Conservation (phyloP, 2,113 vertebrate genomes). For the Ailuropoda melanoleuca region DNA sequence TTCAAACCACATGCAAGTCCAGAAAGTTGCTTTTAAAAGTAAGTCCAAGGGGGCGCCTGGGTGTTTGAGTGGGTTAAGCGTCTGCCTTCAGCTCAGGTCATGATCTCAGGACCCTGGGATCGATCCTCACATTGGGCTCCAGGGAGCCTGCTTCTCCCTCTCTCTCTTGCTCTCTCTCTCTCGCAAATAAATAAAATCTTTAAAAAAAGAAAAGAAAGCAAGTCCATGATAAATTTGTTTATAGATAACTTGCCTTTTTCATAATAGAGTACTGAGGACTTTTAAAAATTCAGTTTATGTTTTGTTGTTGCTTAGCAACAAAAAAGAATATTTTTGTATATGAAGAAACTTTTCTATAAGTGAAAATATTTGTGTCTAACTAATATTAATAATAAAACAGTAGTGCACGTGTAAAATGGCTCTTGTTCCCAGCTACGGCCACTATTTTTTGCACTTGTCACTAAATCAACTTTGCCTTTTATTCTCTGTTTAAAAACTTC, state of each 20-base stretch:
- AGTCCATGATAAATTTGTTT: not conserved
- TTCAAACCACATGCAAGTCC: not conserved
- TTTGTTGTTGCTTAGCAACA: not conserved
- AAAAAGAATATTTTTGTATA: not conserved
- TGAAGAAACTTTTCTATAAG: not conserved
- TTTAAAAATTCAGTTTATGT: not conserved
- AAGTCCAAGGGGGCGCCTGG: not conserved
- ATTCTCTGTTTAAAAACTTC: not conserved
- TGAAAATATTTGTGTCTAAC: not conserved
- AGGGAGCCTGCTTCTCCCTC: not conserved
- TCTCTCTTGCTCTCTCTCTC: not conserved
- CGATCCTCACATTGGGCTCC: not conserved
- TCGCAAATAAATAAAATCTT: not conserved
- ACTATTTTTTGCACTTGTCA: not conserved
- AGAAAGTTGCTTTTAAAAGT: constrained; percentile 24
- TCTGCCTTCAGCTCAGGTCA: not conserved
- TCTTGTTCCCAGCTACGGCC: not conserved
- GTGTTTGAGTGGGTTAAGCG: not conserved
- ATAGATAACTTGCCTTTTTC: not conserved
- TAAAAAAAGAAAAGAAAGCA: not conserved
- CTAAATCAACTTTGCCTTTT: constrained; percentile 7
- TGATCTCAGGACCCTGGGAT: not conserved
- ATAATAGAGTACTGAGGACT: not conserved
- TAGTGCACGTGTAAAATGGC: not conserved
- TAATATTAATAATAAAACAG: not conserved